Evolutionary conservation across 2,888 invertebrate species (phyloP).

Genomic region (Lithodes maja): DNA sequence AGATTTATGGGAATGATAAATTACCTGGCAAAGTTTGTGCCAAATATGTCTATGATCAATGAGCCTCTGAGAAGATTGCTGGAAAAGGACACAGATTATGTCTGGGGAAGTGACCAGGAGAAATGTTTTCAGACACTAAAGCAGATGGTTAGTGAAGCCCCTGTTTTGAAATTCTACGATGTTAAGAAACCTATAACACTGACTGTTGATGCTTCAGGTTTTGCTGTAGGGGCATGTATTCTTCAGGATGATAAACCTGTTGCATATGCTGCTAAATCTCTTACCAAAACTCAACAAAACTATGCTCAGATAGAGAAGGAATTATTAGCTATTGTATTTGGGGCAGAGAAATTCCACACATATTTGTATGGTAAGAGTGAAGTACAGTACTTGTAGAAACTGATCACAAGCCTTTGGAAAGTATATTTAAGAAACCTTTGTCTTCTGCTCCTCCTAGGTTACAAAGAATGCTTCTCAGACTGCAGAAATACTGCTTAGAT

Average conservation of each 20-base stretch:
- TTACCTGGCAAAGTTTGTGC: constrained; percentile 37
- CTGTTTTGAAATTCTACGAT: constrained; percentile 11
- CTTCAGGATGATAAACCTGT: constrained; percentile 18
- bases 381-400: background rate
- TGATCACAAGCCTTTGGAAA: constrained; percentile 1
- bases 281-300: constrained; percentile 3
- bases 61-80: constrained; percentile 26
- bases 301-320: constrained; percentile 25
- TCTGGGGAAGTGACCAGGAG: background rate
- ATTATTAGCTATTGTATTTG: constrained; percentile 18
- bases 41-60: constrained; percentile 22
- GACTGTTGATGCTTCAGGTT: constrained; percentile 13
- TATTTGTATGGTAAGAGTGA: constrained; percentile 1
- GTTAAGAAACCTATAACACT: background rate
- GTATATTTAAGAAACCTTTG: constrained; percentile 5
- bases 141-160: background rate
- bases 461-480: constrained; percentile 33
- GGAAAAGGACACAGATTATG: background rate
- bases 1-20: constrained; percentile 47
- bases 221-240: constrained; percentile 4
- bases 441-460: constrained; percentile 11
- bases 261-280: constrained; percentile 19
- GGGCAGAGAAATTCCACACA: background rate
- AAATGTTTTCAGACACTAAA: constrained; percentile 23
- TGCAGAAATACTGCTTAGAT: constrained; percentile 3